Conservation (phyloP, 1,140 invertebrate species). For the Heliothis subflexa region DNA sequence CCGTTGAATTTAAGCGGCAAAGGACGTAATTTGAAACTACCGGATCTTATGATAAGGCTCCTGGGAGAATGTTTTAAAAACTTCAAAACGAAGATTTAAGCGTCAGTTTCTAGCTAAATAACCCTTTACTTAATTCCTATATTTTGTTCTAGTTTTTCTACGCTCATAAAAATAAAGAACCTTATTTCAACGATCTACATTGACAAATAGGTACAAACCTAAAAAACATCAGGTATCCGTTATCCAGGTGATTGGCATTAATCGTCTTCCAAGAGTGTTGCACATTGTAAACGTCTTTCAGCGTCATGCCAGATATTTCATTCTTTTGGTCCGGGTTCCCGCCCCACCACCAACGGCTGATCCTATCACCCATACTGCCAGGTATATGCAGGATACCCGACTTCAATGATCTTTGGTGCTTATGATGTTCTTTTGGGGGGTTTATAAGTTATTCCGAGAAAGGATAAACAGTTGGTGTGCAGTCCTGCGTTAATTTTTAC, state of each 20-base stretch:
- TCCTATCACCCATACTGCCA: neutral
- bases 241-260: slow-evolving; percentile 62
- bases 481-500: neutral
- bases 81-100: no score
- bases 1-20: no score
- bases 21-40: no score
- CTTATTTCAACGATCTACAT: no score
- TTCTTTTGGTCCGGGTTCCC: slow-evolving; percentile 70
- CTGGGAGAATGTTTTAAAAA: no score
- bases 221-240: slow-evolving; percentile 73
- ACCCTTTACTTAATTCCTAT: no score
- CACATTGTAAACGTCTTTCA: slow-evolving; percentile 70
- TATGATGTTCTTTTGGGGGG: neutral
- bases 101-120: no score
- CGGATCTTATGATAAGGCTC: no score
- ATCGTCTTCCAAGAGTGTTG: slow-evolving; percentile 72
- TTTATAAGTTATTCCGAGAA: neutral
- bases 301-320: slow-evolving; percentile 71
- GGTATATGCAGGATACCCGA: neutral
- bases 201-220: slow-evolving; percentile 55
- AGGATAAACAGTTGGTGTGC: neutral
- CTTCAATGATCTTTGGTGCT: neutral
- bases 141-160: no score
- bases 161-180: no score
- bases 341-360: slow-evolving; percentile 67